Percentiles rank a stretch among this genome's conserved stretches.
Conservation (phyloP, 2,888 invertebrate genomes). For the Acleris cristana region DNA sequence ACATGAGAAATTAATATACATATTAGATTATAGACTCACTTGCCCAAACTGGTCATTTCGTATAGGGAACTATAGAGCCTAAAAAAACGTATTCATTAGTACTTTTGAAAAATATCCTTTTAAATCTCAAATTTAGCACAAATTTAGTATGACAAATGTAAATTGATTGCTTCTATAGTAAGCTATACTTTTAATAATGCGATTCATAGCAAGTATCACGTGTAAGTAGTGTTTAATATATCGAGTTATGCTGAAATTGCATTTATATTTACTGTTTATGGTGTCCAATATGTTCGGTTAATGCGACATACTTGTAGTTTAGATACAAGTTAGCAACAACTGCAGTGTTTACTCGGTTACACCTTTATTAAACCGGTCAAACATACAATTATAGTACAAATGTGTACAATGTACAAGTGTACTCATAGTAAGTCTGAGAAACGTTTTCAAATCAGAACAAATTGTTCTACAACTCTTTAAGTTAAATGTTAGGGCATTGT, state of each 20-base stretch:
- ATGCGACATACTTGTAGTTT: neutral
- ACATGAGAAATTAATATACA: too few relatives aligned
- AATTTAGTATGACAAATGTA: too few relatives aligned
- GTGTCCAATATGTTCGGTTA: neutral
- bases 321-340: neutral
- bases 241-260: slow-evolving; percentile 18
- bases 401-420: slow-evolving; percentile 19
- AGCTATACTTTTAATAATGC: too few relatives aligned
- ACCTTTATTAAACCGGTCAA: slow-evolving; percentile 20
- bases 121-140: too few relatives aligned
- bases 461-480: slow-evolving; percentile 23
- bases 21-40: too few relatives aligned
- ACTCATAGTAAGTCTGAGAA: slow-evolving; percentile 15
- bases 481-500: slow-evolving; percentile 22
- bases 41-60: too few relatives aligned
- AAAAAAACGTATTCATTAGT: too few relatives aligned
- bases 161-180: too few relatives aligned
- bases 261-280: slow-evolving; percentile 20
- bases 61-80: too few relatives aligned
- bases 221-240: slow-evolving; percentile 4
- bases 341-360: slow-evolving; percentile 14
- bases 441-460: slow-evolving; percentile 15
- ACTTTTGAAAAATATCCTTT: too few relatives aligned
- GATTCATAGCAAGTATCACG: neutral
- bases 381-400: slow-evolving; percentile 17